Percentiles rank a stretch among this genome's conserved stretches.
Evolutionary conservation across 2,888 invertebrate species (phyloP).

Genomic region (Biston betularia): DNA sequence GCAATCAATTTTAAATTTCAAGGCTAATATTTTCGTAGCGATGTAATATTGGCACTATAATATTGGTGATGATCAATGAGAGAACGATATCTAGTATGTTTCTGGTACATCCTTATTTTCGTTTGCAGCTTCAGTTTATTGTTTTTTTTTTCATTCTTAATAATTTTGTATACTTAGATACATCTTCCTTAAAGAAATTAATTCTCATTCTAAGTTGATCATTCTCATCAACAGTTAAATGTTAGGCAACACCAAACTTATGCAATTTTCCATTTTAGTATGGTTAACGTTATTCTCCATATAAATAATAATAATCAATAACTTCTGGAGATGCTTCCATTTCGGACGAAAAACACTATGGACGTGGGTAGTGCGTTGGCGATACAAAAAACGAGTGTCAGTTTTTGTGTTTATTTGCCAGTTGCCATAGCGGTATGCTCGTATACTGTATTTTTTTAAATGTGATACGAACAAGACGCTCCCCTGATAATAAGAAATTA

Average conservation of each 20-base stretch:
- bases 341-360: not conserved
- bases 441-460: not conserved
- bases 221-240: slow-evolving; percentile 1
- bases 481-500: too few relatives aligned
- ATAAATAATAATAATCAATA: slow-evolving; percentile 5
- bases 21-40: slow-evolving; percentile 2
- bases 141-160: not conserved
- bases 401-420: slow-evolving; percentile 6
- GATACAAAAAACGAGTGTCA: not conserved
- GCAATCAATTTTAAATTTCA: not conserved
- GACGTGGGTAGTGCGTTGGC: slow-evolving; percentile 8
- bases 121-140: not conserved
- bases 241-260: not conserved
- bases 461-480: too few relatives aligned
- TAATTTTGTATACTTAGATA: not conserved
- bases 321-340: not conserved
- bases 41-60: slow-evolving; percentile 8
- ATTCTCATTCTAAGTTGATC: not conserved
- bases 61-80: slow-evolving; percentile 6
- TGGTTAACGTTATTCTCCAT: not conserved
- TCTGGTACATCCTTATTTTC: slow-evolving; percentile 2
- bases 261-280: not conserved
- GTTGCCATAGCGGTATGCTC: not conserved
- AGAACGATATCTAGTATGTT: slow-evolving; percentile 6
- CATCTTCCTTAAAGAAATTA: not conserved